Evolutionary conservation across 2,888 invertebrate species (phyloP).

Genomic region (Xanthia togata): DNA sequence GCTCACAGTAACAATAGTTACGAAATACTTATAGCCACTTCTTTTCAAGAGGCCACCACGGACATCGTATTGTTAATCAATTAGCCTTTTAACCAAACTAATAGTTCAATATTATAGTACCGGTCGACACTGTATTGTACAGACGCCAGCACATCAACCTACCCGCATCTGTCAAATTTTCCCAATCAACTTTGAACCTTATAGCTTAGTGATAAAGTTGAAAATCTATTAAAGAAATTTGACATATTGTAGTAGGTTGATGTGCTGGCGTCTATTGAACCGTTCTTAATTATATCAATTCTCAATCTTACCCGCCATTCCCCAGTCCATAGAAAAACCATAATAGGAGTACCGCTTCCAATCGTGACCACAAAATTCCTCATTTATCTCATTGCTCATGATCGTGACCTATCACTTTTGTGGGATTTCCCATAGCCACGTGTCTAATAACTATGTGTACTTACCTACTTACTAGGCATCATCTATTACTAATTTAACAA

Average conservation of each 20-base stretch:
- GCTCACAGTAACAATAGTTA: background rate
- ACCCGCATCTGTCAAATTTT: no score
- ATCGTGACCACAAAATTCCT: constrained; percentile 14
- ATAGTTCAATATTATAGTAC: background rate
- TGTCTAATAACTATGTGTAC: constrained; percentile 8
- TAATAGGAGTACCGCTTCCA: constrained; percentile 7
- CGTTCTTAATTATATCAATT: constrained; percentile 2
- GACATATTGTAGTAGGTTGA: no score
- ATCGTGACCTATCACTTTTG: constrained; percentile 40
- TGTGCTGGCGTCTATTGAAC: no score
- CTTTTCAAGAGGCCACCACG: background rate
- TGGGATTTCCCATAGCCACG: constrained; percentile 50
- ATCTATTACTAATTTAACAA: constrained; percentile 5
- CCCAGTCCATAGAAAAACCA: background rate
- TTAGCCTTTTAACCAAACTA: constrained; percentile 1
- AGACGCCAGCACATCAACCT: no score
- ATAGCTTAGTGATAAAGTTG: no score
- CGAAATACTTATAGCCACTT: no score
- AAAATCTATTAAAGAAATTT: no score
- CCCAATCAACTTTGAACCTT: no score
- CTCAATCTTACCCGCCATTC: background rate
- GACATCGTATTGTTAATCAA: background rate
- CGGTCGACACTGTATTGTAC: background rate
- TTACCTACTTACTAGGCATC: background rate
- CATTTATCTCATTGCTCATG: constrained; percentile 19